These are phyloP conservation scores for Sminthurinus signatus DNA, from an alignment of 1,140 invertebrate genomes.

Conservation along the genomic window DNA sequence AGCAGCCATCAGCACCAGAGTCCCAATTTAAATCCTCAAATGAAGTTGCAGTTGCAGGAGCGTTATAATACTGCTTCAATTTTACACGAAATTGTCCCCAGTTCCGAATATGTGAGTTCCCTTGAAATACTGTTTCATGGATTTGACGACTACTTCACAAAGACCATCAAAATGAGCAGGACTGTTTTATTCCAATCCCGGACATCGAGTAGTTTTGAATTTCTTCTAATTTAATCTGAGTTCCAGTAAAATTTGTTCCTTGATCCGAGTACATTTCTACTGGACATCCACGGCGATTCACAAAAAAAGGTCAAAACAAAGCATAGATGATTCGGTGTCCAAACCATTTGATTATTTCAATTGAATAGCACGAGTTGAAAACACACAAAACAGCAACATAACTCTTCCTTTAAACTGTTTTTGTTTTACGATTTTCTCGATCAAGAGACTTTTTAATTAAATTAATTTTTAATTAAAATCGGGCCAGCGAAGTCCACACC, in stretches of 20 bases:
- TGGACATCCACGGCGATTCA: constrained; percentile 42
- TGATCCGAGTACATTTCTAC: constrained; percentile 45
- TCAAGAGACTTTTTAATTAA: constrained; percentile 4
- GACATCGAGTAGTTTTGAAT: not conserved
- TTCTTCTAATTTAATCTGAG: constrained; percentile 26
- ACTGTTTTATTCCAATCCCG: not conserved
- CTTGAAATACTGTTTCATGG: constrained; percentile 19
- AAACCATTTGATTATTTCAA: constrained; percentile 38
- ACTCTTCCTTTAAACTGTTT: too few relatives aligned
- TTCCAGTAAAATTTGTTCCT: constrained; percentile 47
- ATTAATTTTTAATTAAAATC: constrained; percentile 44
- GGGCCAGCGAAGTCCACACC: constrained; percentile 48
- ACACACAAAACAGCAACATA: constrained; percentile 38
- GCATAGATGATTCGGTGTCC: constrained; percentile 34
- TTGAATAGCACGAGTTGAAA: constrained; percentile 36
- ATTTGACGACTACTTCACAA: constrained; percentile 39
- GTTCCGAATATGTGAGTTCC: constrained; percentile 40
- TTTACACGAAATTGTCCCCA: constrained; percentile 40
- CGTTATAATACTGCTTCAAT: constrained; percentile 42
- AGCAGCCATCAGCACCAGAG: too few relatives aligned
- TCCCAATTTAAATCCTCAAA: too few relatives aligned
- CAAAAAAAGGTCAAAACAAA: constrained; percentile 45
- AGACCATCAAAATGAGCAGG: constrained; percentile 42
- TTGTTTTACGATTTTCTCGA: constrained; percentile 32
- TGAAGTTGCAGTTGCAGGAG: too few relatives aligned